A percentile compares a stretch with the other conserved stretches of the same genome.
Conservation (phyloP, 2,113 vertebrate genomes). For the Illadopsis cleaveri region DNA sequence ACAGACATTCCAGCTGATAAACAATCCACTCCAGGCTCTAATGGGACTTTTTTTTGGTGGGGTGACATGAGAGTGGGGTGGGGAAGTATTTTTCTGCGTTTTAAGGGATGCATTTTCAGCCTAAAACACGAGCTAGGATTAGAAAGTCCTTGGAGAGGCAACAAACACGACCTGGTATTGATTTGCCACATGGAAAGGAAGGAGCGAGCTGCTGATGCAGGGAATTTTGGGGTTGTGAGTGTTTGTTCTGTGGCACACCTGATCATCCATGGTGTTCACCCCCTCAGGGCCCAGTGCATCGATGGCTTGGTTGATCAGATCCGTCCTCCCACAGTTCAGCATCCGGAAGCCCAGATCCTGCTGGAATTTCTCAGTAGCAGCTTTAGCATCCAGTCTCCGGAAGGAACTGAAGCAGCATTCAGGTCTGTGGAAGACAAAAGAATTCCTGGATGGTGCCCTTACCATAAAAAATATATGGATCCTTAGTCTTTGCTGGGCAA, state of each 20-base stretch:
- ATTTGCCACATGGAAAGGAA: not conserved
- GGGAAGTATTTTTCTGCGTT: not conserved
- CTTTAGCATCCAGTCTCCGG: slow-evolving; percentile 90
- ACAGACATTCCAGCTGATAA: not conserved
- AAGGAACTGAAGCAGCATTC: slow-evolving; percentile 97
- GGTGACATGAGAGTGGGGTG: not conserved
- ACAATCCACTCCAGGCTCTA: not conserved
- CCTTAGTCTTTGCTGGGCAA: not conserved
- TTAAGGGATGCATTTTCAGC: not conserved
- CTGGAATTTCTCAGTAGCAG: slow-evolving; percentile 93
- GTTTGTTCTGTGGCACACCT: slow-evolving; percentile 73
- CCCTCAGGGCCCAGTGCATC: slow-evolving; percentile 88
- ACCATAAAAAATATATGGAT: not conserved
- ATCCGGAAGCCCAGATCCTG: slow-evolving; percentile 96
- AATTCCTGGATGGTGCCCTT: not conserved
- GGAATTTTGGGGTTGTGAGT: not conserved
- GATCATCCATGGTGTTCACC: slow-evolving; percentile 96
- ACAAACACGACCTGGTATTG: fast-evolving
- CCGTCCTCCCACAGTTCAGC: slow-evolving; percentile 95
- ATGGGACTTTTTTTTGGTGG: fast-evolving
- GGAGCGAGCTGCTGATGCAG: fast-evolving
- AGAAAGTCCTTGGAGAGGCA: not conserved
- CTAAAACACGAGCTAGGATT: not conserved
- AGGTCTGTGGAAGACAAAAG: slow-evolving; percentile 75
- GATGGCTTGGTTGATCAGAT: slow-evolving; percentile 93